Percentiles rank a stretch among this genome's conserved stretches.
Conservation (phyloP, 2,797 vertebrate genomes). For the Gephyroberyx darwinii region DNA sequence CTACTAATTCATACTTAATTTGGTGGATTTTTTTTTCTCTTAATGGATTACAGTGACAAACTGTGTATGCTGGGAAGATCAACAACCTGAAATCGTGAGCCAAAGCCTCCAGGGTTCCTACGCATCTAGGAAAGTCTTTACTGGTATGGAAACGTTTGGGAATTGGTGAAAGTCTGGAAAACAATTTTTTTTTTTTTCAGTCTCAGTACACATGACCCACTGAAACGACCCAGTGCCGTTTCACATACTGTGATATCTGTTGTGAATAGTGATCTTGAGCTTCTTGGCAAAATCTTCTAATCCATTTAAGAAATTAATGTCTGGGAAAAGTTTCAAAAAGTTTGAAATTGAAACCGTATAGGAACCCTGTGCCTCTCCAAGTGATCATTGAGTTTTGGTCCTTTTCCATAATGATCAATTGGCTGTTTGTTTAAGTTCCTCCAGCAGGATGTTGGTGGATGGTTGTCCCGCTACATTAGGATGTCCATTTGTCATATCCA, state of each 20-base stretch:
- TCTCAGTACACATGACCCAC: too few species aligned
- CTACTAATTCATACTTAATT: constrained; percentile 43
- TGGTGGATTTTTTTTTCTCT: constrained; percentile 3
- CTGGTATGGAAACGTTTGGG: neutral
- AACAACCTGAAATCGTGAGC: neutral
- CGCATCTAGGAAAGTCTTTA: neutral
- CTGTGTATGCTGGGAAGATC: constrained; percentile 5
- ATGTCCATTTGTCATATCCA: constrained; percentile 34
- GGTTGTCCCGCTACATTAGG: constrained; percentile 14
- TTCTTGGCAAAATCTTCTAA: neutral
- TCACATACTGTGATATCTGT: too few species aligned
- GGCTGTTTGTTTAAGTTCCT: constrained; percentile 17
- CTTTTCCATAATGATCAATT: constrained; percentile 2
- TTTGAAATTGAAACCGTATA: neutral
- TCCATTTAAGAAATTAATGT: neutral
- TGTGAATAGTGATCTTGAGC: too few species aligned
- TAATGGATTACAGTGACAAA: constrained; percentile 35
- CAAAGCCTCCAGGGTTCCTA: constrained; percentile 3
- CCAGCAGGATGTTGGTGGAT: constrained; percentile 17
- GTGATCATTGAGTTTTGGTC: neutral
- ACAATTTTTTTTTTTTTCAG: too few species aligned
- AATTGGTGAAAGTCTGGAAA: neutral
- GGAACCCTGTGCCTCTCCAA: too few species aligned
- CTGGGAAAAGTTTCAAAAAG: constrained; percentile 1
- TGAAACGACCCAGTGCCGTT: too few species aligned